Base-by-base conservation (phyloP, 2,888 invertebrate species). In the Lycocerus yunnanus region DNA sequence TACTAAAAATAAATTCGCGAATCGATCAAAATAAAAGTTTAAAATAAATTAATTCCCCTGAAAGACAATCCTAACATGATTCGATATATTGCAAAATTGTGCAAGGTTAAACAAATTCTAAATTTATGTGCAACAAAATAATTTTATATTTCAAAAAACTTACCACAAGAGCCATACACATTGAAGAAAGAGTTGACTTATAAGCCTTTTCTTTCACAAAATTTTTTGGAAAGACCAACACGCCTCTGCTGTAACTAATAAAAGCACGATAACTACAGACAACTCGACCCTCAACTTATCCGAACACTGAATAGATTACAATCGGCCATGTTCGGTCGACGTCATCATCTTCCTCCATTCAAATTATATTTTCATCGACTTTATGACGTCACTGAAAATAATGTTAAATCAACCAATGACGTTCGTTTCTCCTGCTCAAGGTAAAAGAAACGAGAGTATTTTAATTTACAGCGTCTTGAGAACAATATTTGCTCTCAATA, bases 151-250 rank as follows among this genome's bases (percentile, higher is more conserved):
- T 8, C 73, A 77, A 74, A 76, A 75, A 66, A 91, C 93, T 92
- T 89, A 93, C 93, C 93, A 91, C 91, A 92, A 93, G 93, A 93
- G 93, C 93, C 93, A 93, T 93, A 93, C 93, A 93, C 93, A 93
- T 93, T 93, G 91, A 91, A 91, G 89, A 79, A 73, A 68, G 77
- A 89, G 89, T 89, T 90, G 89, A 89, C 89, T 89, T 88, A 70
- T 88, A 88, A 87, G 87, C 89, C 74, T 73, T 76, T 74, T 70
- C 77, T 74, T 76, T 73, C 77, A 78, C 78, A 71, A 79, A 75
- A 67, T 68, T 68, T 16, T 68, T 71, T 60, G 59, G 20, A 67
- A 72, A 69, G 58, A 71, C 67, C 69, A 76, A 76, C 73, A 69
- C 72, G 68, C 18, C 73, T 71, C 43, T 43, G 43, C 43, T 43